Conservation (phyloP, 2,797 vertebrate species). For the Apogon talboti region DNA sequence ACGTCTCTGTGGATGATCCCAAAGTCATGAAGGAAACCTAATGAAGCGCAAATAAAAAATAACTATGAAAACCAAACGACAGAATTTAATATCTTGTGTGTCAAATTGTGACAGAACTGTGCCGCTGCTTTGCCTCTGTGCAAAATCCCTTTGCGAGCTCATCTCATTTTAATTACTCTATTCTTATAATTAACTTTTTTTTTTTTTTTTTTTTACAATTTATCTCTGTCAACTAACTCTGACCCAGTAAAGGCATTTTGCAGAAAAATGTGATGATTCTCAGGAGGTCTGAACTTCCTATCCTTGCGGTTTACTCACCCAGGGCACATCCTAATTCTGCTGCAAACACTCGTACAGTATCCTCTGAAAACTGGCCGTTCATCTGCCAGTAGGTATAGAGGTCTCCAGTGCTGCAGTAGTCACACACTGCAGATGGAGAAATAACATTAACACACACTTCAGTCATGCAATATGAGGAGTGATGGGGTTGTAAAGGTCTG, state of each 20-base stretch:
- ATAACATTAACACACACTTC: conserved; percentile 30
- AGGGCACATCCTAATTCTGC: conserved; percentile 90
- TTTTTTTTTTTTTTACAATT: conserved; percentile 7
- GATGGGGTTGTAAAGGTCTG: conserved; percentile 13
- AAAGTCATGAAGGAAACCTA: conserved; percentile 94
- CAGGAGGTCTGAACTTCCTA: not conserved
- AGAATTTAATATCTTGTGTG: conserved; percentile 1
- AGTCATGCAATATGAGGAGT: not conserved
- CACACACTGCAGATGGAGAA: conserved; percentile 84
- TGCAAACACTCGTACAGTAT: conserved; percentile 87
- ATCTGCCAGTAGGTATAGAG: conserved; percentile 90
- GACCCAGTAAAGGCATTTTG: conserved; percentile 9
- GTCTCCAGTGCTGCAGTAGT: conserved; percentile 91
- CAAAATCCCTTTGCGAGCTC: conserved; percentile 15
- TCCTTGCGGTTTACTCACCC: conserved; percentile 80
- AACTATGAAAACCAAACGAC: not conserved
- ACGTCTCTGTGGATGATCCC: conserved; percentile 95
- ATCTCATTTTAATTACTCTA: conserved; percentile 41
- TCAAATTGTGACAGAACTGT: not conserved
- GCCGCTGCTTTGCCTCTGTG: conserved; percentile 3
- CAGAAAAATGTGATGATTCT: not conserved
- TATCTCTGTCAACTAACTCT: conserved; percentile 29
- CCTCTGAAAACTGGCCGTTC: conserved; percentile 84
- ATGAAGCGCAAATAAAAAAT: not conserved
- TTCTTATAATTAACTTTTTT: conserved; percentile 29